Conservation (phyloP, 2,797 vertebrate species). For the Neoniphon sammara region DNA sequence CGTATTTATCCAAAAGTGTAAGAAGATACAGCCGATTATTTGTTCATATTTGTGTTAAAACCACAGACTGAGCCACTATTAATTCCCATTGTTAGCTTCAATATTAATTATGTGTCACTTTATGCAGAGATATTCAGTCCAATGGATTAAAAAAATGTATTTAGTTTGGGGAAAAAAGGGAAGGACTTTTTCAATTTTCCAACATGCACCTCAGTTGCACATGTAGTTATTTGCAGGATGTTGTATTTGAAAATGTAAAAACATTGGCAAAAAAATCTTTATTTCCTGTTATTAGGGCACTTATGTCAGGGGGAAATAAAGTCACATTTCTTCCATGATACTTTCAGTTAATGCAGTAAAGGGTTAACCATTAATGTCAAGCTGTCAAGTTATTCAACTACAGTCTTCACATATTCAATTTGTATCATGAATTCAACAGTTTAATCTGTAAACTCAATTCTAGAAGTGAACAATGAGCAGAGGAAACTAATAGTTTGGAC, state of each 20-base stretch:
- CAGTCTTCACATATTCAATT: constrained; percentile 26
- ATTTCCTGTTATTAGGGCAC: constrained; percentile 18
- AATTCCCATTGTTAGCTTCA: constrained; percentile 12
- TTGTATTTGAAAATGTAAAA: constrained; percentile 32
- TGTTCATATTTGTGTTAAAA: neutral
- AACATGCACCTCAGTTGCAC: neutral
- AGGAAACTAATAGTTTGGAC: constrained; percentile 32
- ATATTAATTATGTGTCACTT: neutral
- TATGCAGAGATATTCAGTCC: too few species aligned
- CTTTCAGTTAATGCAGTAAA: constrained; percentile 60
- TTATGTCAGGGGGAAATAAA: neutral
- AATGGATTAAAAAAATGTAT: too few species aligned
- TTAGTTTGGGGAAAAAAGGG: neutral
- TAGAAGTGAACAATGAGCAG: constrained; percentile 27
- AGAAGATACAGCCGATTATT: neutral
- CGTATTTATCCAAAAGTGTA: neutral
- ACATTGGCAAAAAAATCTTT: constrained; percentile 21
- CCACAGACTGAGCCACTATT: neutral
- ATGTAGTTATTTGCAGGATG: constrained; percentile 29
- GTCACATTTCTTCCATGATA: neutral
- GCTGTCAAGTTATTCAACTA: neutral
- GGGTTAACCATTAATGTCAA: constrained; percentile 49
- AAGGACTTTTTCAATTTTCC: neutral
- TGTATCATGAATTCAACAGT: constrained; percentile 34
- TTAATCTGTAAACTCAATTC: constrained; percentile 50